Evolutionary conservation across 1,140 invertebrate genomes (phyloP).

Genomic region (Lethocerus indicus): DNA sequence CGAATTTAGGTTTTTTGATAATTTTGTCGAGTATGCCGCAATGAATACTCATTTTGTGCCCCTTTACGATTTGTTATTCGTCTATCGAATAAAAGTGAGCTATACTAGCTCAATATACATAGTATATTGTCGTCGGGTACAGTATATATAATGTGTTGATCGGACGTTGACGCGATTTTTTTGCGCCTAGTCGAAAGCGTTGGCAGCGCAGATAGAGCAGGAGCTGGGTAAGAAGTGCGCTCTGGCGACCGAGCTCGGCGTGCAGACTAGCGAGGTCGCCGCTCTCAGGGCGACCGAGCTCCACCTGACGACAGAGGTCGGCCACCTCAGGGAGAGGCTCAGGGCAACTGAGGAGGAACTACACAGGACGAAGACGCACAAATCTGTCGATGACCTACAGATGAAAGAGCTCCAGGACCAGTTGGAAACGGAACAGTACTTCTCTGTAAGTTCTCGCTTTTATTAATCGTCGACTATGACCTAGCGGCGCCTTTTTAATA

Average conservation of each 20-base stretch:
- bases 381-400: constrained; percentile 55
- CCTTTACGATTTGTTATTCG: too few relatives aligned
- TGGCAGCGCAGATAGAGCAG: constrained; percentile 74
- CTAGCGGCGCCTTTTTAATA: too few relatives aligned
- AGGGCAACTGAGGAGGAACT: constrained; percentile 62
- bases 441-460: constrained; percentile 54
- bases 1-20: too few relatives aligned
- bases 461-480: too few relatives aligned
- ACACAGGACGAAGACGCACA: constrained; percentile 52
- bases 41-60: too few relatives aligned
- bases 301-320: constrained; percentile 52
- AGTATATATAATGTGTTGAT: not conserved
- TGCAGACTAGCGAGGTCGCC: constrained; percentile 50
- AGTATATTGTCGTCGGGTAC: too few relatives aligned
- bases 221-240: constrained; percentile 64
- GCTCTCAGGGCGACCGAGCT: constrained; percentile 57
- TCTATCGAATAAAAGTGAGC: too few relatives aligned
- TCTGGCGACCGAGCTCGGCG: constrained; percentile 52
- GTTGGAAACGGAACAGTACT: constrained; percentile 82
- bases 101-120: too few relatives aligned
- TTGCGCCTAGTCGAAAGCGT: constrained; percentile 37
- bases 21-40: constrained; percentile 4
- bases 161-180: constrained; percentile 8
- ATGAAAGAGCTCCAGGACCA: constrained; percentile 89
- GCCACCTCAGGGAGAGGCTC: constrained; percentile 48